Evolutionary conservation across 2,113 vertebrate species (phyloP).

Genomic region (Epinephelus fuscoguttatus): DNA sequence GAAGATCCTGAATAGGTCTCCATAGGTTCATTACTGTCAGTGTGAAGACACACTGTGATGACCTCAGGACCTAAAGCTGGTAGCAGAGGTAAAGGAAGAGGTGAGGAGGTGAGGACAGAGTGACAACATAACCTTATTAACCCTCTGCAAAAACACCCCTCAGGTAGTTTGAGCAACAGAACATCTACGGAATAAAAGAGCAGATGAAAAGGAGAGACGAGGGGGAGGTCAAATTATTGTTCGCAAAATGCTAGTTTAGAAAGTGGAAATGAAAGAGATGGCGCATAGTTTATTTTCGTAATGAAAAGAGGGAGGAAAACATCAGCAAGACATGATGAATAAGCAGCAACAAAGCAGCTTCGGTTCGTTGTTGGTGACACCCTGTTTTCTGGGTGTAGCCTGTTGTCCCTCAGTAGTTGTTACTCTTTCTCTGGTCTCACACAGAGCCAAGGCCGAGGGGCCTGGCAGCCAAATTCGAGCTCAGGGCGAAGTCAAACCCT

Average conservation of each 20-base stretch:
- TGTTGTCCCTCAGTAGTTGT: conserved; percentile 61
- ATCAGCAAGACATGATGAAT: conserved; percentile 64
- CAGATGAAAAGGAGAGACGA: conserved; percentile 31
- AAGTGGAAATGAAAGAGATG: conserved; percentile 54
- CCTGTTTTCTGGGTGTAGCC: conserved; percentile 75
- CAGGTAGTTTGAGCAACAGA: conserved; percentile 44
- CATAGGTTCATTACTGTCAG: conserved; percentile 52
- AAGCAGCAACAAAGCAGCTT: conserved; percentile 57
- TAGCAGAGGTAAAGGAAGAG: conserved; percentile 45
- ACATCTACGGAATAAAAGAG: conserved; percentile 51
- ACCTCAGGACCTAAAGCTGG: conserved; percentile 71
- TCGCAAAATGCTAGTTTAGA: conserved; percentile 45
- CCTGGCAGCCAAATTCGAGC: conserved; percentile 35
- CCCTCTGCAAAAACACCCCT: conserved; percentile 36
- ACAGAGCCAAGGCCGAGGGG: conserved; percentile 43
- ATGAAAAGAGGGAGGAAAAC: conserved; percentile 61
- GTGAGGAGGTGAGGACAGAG: conserved; percentile 39
- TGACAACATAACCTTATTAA: conserved; percentile 63
- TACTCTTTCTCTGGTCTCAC: conserved; percentile 53
- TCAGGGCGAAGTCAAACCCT: conserved; percentile 54
- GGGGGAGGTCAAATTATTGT: conserved; percentile 38
- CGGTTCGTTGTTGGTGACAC: conserved; percentile 62
- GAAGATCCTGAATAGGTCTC: conserved; percentile 19
- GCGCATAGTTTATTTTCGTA: conserved; percentile 39
- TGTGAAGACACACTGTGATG: conserved; percentile 60